Evolutionary conservation across 2,888 invertebrate species (phyloP), one percentile per base, ranked within the genome.

Genomic region (Drosophila ustulata): DNA sequence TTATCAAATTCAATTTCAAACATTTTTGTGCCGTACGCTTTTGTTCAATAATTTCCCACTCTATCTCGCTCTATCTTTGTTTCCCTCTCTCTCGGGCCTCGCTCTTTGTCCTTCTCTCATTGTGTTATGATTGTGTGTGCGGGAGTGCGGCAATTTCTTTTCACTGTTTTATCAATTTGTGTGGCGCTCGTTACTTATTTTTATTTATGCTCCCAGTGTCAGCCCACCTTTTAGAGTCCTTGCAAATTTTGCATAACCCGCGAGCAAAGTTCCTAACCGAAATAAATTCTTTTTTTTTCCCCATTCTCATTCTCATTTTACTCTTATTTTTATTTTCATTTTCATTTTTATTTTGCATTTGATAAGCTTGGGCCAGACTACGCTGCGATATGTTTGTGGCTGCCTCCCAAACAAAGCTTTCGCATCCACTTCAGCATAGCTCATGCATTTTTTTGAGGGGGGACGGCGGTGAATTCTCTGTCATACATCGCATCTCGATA

Each of bases 111-210:
- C 49, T 56, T 58, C n/a, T 23, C 53, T 28, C 32, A 43, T 25
- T 70, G 26, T 61, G 37, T 81, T 70, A 64, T 71, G 56, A 63
- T 66, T 77, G 41, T 56, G 53, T 51, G 55, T 34, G 34, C 11
- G 58, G 51, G 59, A 69, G 59, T 71, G 78, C 75, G 80, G 83
- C 83, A 83, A 82, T 82, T 78, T 81, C 83, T 78, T 76, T 86
- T 75, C 81, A 81, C 73, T 84, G 87, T 84, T 85, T 85, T 85
- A 87, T 87, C 84, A 85, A 87, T 87, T 82, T 84, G 78, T 84
- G 82, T 69, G 80, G 78, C 74, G 86, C 83, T 84, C 83, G 86
- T 84, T 86, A 77, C 74, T 84, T 87, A 84, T 82, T 80, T 87
- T 81, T 87, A 82, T 84, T 86, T 84, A 87, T 84, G 83, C 75